These are phyloP conservation scores for Eulemur albifrons DNA, from an alignment of 2,797 vertebrate species.

Conservation along the genomic window DNA sequence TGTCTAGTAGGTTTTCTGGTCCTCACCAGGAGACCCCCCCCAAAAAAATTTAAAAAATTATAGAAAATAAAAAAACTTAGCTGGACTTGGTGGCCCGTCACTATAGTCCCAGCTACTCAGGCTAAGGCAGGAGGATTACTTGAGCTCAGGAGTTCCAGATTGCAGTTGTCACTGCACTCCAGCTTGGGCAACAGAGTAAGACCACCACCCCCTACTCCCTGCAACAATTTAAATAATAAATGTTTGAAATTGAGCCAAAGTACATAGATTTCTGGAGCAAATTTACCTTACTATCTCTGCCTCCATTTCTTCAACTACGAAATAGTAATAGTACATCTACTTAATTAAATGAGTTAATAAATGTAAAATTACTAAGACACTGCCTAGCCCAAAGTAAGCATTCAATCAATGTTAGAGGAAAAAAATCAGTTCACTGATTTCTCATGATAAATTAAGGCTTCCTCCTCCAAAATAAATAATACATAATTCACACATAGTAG, in stretches of 20 bases:
- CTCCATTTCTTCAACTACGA: slow-evolving; percentile 2
- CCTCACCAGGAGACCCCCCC: neutral
- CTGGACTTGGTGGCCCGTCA: neutral
- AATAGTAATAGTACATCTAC: neutral
- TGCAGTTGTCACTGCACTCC: too few relatives aligned
- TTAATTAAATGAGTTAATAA: neutral
- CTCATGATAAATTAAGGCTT: slow-evolving; percentile 31
- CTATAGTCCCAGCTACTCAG: neutral
- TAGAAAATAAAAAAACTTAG: neutral
- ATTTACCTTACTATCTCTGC: neutral
- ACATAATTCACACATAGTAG: neutral
- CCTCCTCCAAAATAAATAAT: slow-evolving; percentile 27
- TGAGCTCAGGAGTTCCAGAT: too few relatives aligned
- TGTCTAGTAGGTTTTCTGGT: neutral
- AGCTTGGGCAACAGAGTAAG: neutral
- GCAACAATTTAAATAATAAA: neutral
- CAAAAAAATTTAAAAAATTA: neutral
- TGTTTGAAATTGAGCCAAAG: neutral
- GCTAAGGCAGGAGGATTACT: neutral
- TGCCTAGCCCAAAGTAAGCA: neutral
- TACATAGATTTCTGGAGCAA: neutral
- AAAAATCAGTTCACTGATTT: neutral
- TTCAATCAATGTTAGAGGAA: neutral
- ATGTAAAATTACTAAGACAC: neutral
- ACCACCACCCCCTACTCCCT: too few relatives aligned